Base-by-base conservation (phyloP, 2,113 vertebrate genomes). In the Oryzias javanicus region DNA sequence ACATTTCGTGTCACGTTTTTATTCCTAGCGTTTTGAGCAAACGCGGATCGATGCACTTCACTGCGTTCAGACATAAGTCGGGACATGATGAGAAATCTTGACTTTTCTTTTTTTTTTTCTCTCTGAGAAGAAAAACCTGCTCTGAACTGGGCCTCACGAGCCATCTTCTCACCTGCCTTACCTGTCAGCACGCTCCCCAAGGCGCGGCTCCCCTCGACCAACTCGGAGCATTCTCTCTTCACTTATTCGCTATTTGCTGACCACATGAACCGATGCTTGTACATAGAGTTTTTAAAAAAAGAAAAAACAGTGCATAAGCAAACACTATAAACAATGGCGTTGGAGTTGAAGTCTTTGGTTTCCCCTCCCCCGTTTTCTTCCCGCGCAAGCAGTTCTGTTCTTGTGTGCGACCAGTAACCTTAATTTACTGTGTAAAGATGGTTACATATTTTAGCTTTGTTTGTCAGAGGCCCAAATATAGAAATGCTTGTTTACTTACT, bases 361-460 rank as follows among this genome's bases (percentile, higher is more conserved):
- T 81, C 7, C 27, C 40, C 15, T 20, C 20, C 41, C 5, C 19
- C 44, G 60, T 84, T 79, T 85, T 60, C 68, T 83, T 82, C 71
- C 95, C 94, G 93, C 96, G 95, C 95, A 98, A 98, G 95, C 94
- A 96, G 94, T 99, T 98, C 94, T 98, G 96, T 99, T 98, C 95
- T 98, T 98, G 95, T 96, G 95, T 98, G 95, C 94, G 92, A 98
- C 94, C 94, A 95, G 97, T 99, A 99, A 99, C 97, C 97, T 96
- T 98, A 98, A 97, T 99, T 99, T 99, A 99, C 97, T 98, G 96
- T 99, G 97, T 99, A 99, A 99, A 99, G 95, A 98, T 98, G 97
- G 97, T 99, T 99, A 99, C 97, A 95, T 95, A 97, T 89, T 95
- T 89, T 95, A 95, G 94, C 94, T 95, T 95, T 94, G 92, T 96